Base-by-base conservation (phyloP, 2,888 invertebrate species). In the Agriotes lineatus region DNA sequence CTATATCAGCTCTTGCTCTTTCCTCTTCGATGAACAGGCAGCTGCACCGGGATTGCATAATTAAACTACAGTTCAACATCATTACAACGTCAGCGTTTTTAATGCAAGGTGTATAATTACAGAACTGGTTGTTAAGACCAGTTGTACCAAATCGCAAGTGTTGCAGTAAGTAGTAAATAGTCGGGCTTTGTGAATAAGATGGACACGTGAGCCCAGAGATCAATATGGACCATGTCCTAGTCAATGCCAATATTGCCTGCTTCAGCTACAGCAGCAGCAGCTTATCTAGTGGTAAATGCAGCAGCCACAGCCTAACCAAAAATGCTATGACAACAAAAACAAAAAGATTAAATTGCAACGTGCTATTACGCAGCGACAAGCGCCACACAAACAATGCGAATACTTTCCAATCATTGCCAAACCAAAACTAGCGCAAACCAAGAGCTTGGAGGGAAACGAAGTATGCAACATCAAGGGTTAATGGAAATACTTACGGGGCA, bases 211-310 rank as follows among this genome's bases (percentile, higher is more conserved):
- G 60, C 3, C 19, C 7, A 5, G n/a, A 22, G 48, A 69, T 71
- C 71, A 68, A 71, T 71, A 71, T 71, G 69, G 68, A 68, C 61
- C 59, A 66, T 68, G 64, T 64, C 45, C 52, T 45, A 35, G 25
- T 45, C 59, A 59, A 59, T 59, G 12, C 12, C 2, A 25, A 19
- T 12, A 48, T 44, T 10, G 12, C 48, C 20, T 25, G 48, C 48
- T 48, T 48, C 20, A 22, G 12, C 10, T 12, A 48, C 12, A 12
- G n/a, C 3, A 25, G 14, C 3, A 20, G 25, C 7, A 25, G 7
- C 7, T 25, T 25, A 7, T 25, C 25, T 25, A 7, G 4, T 25
- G 25, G 7, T 5, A 25, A 25, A 25, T 5, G 25, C 7, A 25
- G 7, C 3, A 25, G 37, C 6, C 14, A 6, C n/a, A 12, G 14